These are phyloP conservation scores for Boleophthalmus pectinirostris DNA, from an alignment of 2,113 vertebrate species.

Conservation along the genomic window DNA sequence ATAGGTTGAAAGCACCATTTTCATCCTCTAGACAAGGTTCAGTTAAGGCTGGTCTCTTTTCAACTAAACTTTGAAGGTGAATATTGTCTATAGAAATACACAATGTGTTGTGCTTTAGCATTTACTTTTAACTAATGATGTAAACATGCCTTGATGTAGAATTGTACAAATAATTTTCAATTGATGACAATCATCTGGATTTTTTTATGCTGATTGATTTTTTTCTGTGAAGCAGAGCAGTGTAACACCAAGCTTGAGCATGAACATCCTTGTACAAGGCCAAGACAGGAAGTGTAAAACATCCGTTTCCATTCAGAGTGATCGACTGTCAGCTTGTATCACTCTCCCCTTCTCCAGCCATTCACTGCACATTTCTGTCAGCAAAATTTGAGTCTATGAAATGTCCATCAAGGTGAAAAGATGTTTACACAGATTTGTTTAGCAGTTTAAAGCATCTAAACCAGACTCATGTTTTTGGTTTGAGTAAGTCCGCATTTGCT, in stretches of 20 bases:
- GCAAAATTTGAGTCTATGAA: background rate
- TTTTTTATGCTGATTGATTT: background rate
- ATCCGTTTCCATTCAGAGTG: background rate
- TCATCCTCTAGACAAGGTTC: constrained; percentile 1
- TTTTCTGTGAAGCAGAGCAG: background rate
- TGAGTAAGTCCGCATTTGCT: background rate
- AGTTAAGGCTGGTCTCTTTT: background rate
- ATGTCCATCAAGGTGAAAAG: background rate
- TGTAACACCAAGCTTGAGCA: background rate
- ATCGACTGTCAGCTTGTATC: background rate
- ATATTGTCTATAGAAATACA: background rate
- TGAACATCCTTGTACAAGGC: background rate
- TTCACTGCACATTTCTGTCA: background rate
- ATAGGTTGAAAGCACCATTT: constrained; percentile 13
- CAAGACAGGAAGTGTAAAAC: background rate
- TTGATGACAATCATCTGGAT: background rate
- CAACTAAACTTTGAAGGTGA: background rate
- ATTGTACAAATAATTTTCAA: background rate
- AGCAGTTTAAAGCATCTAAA: background rate
- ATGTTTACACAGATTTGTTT: background rate
- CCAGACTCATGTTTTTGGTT: background rate
- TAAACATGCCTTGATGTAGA: background rate
- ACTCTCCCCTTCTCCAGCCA: background rate
- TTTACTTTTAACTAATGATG: background rate
- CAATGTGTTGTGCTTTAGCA: background rate